Evolutionary conservation across 2,113 vertebrate species (phyloP).

Genomic region (Leucopsar rothschildi): DNA sequence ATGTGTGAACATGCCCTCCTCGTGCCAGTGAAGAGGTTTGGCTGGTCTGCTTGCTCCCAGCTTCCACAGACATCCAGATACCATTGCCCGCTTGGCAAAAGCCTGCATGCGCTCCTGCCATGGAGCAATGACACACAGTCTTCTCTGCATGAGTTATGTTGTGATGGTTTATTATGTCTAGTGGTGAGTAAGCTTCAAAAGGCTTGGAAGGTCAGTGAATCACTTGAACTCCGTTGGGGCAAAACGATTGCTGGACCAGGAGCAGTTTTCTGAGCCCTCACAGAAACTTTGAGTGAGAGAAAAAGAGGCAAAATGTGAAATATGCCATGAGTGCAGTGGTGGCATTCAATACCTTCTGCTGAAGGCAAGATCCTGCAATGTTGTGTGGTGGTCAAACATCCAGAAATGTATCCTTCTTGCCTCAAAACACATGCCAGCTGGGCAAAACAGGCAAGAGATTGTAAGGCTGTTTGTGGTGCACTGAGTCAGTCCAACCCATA

Average conservation of each 20-base stretch:
- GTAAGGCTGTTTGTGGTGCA: not conserved
- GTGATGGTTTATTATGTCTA: not conserved
- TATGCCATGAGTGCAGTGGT: fast-evolving
- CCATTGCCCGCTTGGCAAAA: not conserved
- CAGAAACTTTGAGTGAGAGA: not conserved
- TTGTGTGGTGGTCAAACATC: not conserved
- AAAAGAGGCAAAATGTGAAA: not conserved
- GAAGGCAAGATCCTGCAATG: not conserved
- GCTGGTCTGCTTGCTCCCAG: not conserved
- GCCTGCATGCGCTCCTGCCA: not conserved
- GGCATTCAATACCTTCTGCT: not conserved
- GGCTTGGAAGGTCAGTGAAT: not conserved
- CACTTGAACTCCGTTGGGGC: not conserved
- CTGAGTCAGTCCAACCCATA: not conserved
- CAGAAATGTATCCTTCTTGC: not conserved
- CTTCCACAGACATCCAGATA: not conserved
- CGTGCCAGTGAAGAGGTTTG: not conserved
- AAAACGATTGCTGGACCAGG: not conserved
- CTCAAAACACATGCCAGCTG: not conserved
- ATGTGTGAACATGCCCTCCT: not conserved
- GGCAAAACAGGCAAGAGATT: not conserved
- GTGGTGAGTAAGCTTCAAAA: not conserved
- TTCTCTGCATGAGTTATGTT: not conserved
- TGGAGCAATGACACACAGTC: not conserved
- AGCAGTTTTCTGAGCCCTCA: not conserved